A percentile compares a stretch with the other conserved stretches of the same genome.
Conservation (phyloP, 1,140 invertebrate genomes). For the Phenacoccus solenopsis region DNA sequence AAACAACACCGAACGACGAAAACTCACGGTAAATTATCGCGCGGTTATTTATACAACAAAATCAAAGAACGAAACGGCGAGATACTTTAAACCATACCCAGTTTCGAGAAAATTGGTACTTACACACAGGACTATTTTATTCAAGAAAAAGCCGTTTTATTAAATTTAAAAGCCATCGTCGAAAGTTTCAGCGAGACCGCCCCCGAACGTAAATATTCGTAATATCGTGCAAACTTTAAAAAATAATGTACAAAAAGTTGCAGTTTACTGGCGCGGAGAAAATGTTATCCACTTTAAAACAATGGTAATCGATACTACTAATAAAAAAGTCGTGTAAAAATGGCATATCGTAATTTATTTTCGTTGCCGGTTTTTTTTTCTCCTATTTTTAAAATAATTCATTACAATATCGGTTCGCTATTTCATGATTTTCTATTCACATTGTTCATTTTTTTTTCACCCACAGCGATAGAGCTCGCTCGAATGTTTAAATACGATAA, state of each 20-base stretch:
- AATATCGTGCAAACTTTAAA: constrained; percentile 3
- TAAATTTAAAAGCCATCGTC: neutral
- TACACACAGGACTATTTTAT: neutral
- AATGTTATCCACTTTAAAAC: constrained; percentile 3
- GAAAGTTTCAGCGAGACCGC: neutral
- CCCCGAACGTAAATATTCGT: neutral
- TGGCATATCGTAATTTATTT: constrained; percentile 3
- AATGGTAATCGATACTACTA: constrained; percentile 2
- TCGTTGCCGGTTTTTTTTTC: neutral
- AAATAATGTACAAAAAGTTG: neutral
- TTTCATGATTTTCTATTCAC: too few relatives aligned
- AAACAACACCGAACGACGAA: neutral
- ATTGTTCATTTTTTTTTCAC: too few relatives aligned
- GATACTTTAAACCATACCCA: neutral
- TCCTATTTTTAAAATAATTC: too few relatives aligned
- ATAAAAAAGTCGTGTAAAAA: neutral
- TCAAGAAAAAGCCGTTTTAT: neutral
- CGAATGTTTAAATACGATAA: too few relatives aligned
- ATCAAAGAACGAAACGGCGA: neutral
- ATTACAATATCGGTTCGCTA: too few relatives aligned
- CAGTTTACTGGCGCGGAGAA: neutral
- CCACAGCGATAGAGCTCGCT: too few relatives aligned
- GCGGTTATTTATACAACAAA: neutral
- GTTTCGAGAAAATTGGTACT: constrained; percentile 1
- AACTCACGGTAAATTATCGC: neutral